phyloP scores from a whole-genome alignment of 2,797 vertebrate genomes.

The Manis javanica region DNA sequence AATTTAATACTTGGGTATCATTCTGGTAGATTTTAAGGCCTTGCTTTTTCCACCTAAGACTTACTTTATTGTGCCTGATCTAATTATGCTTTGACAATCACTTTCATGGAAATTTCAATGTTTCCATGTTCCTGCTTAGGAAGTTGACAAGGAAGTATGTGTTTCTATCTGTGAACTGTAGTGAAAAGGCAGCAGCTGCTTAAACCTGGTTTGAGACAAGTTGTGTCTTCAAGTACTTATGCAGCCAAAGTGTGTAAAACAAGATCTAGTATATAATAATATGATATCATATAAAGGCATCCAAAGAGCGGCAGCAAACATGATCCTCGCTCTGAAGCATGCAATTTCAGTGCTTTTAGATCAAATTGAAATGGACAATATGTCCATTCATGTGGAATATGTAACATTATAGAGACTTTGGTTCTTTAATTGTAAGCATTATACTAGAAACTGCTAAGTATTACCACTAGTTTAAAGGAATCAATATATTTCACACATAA shows the following conservation, averaged over 20 bases:
- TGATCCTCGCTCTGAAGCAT: background rate
- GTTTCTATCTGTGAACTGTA: background rate
- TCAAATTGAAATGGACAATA: background rate
- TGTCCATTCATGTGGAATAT: background rate
- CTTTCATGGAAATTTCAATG: background rate
- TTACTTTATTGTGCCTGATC: background rate
- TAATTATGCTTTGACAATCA: background rate
- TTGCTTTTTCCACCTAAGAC: background rate
- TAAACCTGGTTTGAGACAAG: background rate
- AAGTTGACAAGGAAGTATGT: background rate
- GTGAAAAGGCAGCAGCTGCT: background rate
- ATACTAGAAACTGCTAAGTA: background rate
- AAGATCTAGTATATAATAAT: background rate
- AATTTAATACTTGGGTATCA: background rate
- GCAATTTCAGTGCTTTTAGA: background rate
- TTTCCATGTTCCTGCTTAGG: background rate
- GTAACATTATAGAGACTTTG: background rate
- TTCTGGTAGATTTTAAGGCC: background rate
- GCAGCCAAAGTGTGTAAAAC: background rate
- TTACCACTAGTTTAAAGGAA: background rate
- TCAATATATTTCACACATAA: background rate
- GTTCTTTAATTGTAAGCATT: background rate
- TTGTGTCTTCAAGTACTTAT: background rate
- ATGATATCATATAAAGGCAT: background rate
- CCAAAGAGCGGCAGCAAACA: background rate